A percentile compares a stretch with the other conserved stretches of the same genome.
Conservation (phyloP, 2,797 vertebrate genomes). For the Gallinago nigripennis region DNA sequence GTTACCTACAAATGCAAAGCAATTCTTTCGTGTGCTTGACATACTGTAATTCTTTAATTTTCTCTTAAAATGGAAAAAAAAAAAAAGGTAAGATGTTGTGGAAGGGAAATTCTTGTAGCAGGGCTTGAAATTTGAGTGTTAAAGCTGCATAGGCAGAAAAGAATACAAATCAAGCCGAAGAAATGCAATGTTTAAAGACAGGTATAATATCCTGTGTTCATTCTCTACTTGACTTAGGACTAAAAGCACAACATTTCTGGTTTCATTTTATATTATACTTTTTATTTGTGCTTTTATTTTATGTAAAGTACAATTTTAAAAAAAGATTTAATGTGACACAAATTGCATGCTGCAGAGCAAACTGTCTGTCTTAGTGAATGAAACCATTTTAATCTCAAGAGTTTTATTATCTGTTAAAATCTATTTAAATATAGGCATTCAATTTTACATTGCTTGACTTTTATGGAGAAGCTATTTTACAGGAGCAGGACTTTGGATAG, state of each 20-base stretch:
- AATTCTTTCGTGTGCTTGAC: conserved; percentile 35
- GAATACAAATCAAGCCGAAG: conserved; percentile 35
- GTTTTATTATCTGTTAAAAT: conserved; percentile 78
- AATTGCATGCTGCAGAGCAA: conserved; percentile 71
- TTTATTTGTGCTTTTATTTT: conserved; percentile 67
- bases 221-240: conserved; percentile 33
- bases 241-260: conserved; percentile 27
- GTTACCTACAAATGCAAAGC: conserved; percentile 48
- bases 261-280: conserved; percentile 54
- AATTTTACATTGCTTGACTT: conserved; percentile 73
- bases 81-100: background rate
- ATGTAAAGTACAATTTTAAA: no score
- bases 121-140: conserved; percentile 34
- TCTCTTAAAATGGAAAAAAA: background rate
- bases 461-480: conserved; percentile 67
- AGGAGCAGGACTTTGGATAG: conserved; percentile 60
- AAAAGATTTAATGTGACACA: conserved; percentile 68
- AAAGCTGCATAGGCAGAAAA: background rate
- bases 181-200: conserved; percentile 53
- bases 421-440: conserved; percentile 76
- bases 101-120: conserved; percentile 45
- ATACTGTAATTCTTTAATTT: conserved; percentile 45
- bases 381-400: conserved; percentile 75
- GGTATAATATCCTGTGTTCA: conserved; percentile 48
- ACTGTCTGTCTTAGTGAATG: conserved; percentile 71